These are phyloP conservation scores for Limnothrissa miodon DNA, from an alignment of 2,113 vertebrate species.

Conservation along the genomic window DNA sequence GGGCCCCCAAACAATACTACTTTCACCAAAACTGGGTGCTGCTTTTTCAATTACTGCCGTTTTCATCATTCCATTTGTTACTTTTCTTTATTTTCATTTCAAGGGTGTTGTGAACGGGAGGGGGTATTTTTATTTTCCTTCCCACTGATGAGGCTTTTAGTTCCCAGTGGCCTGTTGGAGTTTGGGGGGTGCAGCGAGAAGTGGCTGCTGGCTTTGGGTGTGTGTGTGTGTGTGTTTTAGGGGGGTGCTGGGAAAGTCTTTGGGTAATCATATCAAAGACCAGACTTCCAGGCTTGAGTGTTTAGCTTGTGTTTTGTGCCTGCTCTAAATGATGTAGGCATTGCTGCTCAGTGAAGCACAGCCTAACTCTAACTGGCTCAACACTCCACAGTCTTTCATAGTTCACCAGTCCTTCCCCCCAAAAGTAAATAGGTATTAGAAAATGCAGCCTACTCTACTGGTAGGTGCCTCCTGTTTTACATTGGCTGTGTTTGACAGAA, in stretches of 20 bases:
- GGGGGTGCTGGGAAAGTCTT: slow-evolving; percentile 75
- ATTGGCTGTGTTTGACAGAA: background rate
- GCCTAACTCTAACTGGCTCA: slow-evolving; percentile 78
- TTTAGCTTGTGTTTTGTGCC: slow-evolving; percentile 78
- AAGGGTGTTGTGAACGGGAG: slow-evolving; percentile 51
- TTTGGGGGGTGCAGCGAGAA: slow-evolving; percentile 47
- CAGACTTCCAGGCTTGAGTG: slow-evolving; percentile 66
- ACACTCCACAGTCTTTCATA: slow-evolving; percentile 15
- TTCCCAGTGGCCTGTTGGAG: slow-evolving; percentile 60
- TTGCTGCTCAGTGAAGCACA: slow-evolving; percentile 82
- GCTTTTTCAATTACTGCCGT: slow-evolving; percentile 69
- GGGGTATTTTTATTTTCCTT: slow-evolving; percentile 66
- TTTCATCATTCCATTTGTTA: slow-evolving; percentile 51
- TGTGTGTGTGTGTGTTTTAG: background rate
- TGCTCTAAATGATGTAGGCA: slow-evolving; percentile 79
- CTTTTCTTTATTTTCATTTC: slow-evolving; percentile 53
- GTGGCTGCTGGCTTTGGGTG: slow-evolving; percentile 52
- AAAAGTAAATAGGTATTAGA: background rate
- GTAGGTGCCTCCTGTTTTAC: background rate
- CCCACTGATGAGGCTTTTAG: slow-evolving; percentile 47
- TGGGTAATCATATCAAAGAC: slow-evolving; percentile 79
- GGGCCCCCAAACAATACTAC: slow-evolving; percentile 79
- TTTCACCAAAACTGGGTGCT: slow-evolving; percentile 67
- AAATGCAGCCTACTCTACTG: background rate
- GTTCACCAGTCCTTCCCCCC: background rate